These are phyloP conservation scores for Seriola aureovittata DNA, from an alignment of 2,113 vertebrate genomes.

Conservation along the genomic window DNA sequence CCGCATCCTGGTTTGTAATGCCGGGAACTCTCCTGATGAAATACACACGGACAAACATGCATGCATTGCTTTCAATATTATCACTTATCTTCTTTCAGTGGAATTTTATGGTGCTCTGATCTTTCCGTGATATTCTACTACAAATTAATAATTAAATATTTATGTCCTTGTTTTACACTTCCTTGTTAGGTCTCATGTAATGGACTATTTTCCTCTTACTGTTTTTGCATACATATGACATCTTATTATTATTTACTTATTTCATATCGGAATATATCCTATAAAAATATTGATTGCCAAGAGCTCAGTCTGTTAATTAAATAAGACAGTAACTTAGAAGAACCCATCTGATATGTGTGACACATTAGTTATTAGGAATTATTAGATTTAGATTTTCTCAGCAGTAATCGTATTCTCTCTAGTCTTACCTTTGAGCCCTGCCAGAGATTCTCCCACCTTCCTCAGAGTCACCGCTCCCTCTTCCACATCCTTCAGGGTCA, in stretches of 20 bases:
- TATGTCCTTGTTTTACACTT: too few relatives aligned
- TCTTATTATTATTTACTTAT: neutral
- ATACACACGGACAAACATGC: neutral
- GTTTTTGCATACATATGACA: neutral
- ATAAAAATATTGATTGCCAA: neutral
- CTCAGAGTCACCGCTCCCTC: constrained; percentile 93
- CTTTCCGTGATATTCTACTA: too few relatives aligned
- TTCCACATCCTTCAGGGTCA: constrained; percentile 94
- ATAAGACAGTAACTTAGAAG: neutral
- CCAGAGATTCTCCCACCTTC: constrained; percentile 94
- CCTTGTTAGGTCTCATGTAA: too few relatives aligned
- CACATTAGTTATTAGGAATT: neutral
- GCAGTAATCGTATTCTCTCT: neutral
- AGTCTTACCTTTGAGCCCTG: constrained; percentile 91
- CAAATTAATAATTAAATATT: too few relatives aligned
- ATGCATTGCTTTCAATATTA: too few relatives aligned
- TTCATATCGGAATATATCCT: neutral
- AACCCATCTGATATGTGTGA: neutral
- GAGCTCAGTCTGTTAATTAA: neutral
- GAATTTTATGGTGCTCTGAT: too few relatives aligned
- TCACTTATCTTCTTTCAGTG: too few relatives aligned
- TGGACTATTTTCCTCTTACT: too few relatives aligned
- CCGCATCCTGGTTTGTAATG: constrained; percentile 93
- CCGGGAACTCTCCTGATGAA: constrained; percentile 91
- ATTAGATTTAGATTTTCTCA: neutral